Base-by-base conservation (phyloP, 2,797 vertebrate genomes). In the Buphagus erythrorhynchus region DNA sequence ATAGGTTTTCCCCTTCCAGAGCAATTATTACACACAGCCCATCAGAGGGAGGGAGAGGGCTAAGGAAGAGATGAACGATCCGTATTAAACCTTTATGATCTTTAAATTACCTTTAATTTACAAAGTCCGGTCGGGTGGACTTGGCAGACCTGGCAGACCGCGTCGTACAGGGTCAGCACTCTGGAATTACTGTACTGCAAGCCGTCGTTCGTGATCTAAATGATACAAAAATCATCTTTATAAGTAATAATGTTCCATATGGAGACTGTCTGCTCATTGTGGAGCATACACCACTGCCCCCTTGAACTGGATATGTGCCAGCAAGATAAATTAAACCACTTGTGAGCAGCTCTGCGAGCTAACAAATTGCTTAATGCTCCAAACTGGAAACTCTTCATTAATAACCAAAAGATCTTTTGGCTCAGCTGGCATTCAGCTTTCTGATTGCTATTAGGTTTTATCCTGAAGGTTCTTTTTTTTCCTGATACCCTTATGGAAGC, bases 51-150 rank as follows among this genome's bases (percentile, higher is more conserved):
- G 69, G 83, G 69, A 94, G 80, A 94, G 69, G 57, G 66, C 93
- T 77, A 28, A 83, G 93, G 82, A 96, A 74, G 91, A 97, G 95
- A 95, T 92, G 90, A 87, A 97, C 26, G 72, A 72, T 92, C 26
- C 58, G 1, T 83, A 59, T 93, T 95, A 94, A 96, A 93, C 57
- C 80, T 91, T 94, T 83, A 94, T 86, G 63, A 94, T 97, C 92
- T 96, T 95, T 82, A 78, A 96, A 98, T 97, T 99, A 99, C 98
- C 98, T 99, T 99, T 98, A 99, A 98, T 98, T 98, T 98, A 97
- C 98, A 99, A 95, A 98, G 97, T 97, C 98, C 97, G 20, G 97
- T 97, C 72, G 94, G 95, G 11, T 97, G 97, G 10, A 96, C 95
- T 67, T 98, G 95, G 85, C 98, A 99, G 90, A 98, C 95, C 97